Percentiles rank a stretch among this genome's conserved stretches.
Evolutionary conservation across 2,888 invertebrate species (phyloP).

Genomic region (Eueremaeus valkanovi): DNA sequence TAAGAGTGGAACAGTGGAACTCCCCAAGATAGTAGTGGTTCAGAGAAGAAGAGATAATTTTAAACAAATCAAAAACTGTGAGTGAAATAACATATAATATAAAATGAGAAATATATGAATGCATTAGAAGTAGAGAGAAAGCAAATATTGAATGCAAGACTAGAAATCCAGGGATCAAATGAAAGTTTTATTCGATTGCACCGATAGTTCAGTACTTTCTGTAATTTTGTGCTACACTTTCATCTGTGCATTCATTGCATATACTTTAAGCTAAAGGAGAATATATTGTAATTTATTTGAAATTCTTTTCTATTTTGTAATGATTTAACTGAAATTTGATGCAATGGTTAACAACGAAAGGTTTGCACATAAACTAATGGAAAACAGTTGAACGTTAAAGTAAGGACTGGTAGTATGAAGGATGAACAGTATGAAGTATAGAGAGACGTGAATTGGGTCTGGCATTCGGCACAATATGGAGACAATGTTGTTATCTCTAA

Average conservation of each 20-base stretch:
- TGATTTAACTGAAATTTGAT: neutral
- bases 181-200: slow-evolving; percentile 17
- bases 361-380: neutral
- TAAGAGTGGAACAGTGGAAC: neutral
- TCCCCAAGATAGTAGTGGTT: neutral
- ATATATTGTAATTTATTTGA: slow-evolving; percentile 15
- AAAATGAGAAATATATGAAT: neutral
- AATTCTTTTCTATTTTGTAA: neutral
- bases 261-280: neutral
- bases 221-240: slow-evolving; percentile 4
- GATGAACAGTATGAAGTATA: too few relatives aligned
- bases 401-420: neutral
- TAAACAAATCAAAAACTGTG: slow-evolving; percentile 15
- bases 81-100: neutral
- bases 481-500: slow-evolving; percentile 17
- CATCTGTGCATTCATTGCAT: neutral
- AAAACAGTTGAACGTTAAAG: neutral
- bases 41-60: slow-evolving; percentile 7
- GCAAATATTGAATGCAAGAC: neutral
- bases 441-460: neutral
- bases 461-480: neutral
- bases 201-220: neutral
- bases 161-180: slow-evolving; percentile 23
- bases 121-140: neutral
- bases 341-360: neutral